Evolutionary conservation across 2,113 vertebrate genomes (phyloP), one percentile per base, ranked within the genome.

Genomic region (Cynoglossus semilaevis): DNA sequence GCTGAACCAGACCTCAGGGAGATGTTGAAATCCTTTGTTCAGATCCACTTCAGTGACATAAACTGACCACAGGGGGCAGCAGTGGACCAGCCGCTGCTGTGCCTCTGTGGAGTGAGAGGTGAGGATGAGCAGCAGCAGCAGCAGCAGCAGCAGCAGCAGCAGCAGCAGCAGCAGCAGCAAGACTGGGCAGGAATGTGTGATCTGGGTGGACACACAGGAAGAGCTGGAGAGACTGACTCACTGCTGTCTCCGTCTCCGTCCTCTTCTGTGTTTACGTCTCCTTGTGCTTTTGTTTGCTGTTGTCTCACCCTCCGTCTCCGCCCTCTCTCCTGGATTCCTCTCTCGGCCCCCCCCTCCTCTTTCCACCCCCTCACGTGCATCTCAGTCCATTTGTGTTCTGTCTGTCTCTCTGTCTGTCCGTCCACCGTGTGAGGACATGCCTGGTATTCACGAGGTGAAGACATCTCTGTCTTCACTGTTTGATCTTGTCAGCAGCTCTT

Each of bases 391-490:
- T 14, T 18, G n/a, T n/a, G n/a, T 8, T 45, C 48, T 15, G 29
- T 9, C 1, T 16, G 9, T 41, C 37, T 38, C 12, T 4, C 11
- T 41, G 38, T 45, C 7, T 14, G 47, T 13, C 1, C 34, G 37
- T 59, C 41, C 55, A 67, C 54, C 68, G 61, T 86, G 77, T 79
- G 64, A 72, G 64, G 73, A 63, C 81, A 82, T 77, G 79, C 44
- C 55, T 70, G 77, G 72, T 75, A 82, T 83, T 76, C 50, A 63
- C n/a, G n/a, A n/a, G n/a, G n/a, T n/a, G n/a, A n/a, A n/a, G n/a
- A n/a, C n/a, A n/a, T n/a, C n/a, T n/a, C n/a, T n/a, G n/a, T n/a
- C n/a, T n/a, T n/a, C 22, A 29, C 6, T 29, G 3, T 29, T 29
- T 29, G 22, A 29, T 29, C n/a, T n/a, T n/a, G n/a, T n/a, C 22